These are phyloP conservation scores for Pseudomyrmex sp. DNA, from an alignment of 1,140 invertebrate species.

Conservation along the genomic window DNA sequence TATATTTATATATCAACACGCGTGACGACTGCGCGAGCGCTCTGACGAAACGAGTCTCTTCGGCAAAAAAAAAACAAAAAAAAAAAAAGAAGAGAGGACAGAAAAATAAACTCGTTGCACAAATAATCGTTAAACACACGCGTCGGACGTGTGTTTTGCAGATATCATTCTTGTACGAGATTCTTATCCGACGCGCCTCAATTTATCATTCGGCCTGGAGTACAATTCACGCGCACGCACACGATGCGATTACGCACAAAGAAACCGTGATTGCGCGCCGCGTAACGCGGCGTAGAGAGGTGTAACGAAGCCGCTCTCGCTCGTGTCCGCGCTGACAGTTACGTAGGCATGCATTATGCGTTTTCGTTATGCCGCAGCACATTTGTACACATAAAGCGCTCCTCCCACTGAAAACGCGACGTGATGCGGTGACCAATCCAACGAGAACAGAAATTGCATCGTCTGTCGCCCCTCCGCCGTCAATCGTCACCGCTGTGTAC, in stretches of 20 bases:
- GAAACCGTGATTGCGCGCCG: conserved; percentile 41
- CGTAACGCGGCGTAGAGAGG: conserved; percentile 55
- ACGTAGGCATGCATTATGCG: conserved; percentile 76
- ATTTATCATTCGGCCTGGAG: conserved; percentile 69
- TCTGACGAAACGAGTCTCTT: neutral
- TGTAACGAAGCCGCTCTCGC: conserved; percentile 60
- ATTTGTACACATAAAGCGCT: conserved; percentile 56
- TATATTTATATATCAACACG: neutral
- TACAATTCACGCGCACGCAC: conserved; percentile 38
- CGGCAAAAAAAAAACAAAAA: too few relatives aligned
- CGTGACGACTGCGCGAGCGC: neutral
- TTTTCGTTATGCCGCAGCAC: conserved; percentile 61
- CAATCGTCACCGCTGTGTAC: conserved; percentile 6
- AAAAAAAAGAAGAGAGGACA: neutral
- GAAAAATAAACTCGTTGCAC: neutral
- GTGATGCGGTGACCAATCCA: conserved; percentile 70
- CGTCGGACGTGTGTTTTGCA: conserved; percentile 14
- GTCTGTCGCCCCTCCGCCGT: conserved; percentile 60
- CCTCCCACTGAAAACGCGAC: conserved; percentile 75
- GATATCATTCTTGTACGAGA: conserved; percentile 59
- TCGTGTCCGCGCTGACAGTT: conserved; percentile 70
- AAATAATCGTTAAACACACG: conserved; percentile 45
- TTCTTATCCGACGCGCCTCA: conserved; percentile 56
- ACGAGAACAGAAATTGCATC: conserved; percentile 45
- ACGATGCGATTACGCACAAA: conserved; percentile 18